phyloP scores from a whole-genome alignment of 2,113 vertebrate species.

The Holacanthus passer region DNA sequence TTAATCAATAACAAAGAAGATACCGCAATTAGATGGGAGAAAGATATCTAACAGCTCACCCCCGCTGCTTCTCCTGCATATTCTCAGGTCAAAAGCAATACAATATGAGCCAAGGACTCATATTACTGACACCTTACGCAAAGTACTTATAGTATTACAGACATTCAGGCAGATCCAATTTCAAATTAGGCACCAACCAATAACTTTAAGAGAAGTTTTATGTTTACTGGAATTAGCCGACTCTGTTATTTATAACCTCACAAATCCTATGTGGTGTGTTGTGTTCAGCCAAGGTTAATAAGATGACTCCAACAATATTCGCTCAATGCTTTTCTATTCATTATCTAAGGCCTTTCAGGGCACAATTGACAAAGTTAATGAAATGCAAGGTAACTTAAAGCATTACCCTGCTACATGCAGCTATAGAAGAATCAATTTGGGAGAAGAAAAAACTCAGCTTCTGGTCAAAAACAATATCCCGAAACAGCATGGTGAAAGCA shows the following conservation, averaged over 20 bases:
- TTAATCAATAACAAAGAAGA: slow-evolving; percentile 52
- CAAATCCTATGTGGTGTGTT: slow-evolving; percentile 14
- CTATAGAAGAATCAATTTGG: slow-evolving; percentile 35
- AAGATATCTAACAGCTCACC: slow-evolving; percentile 41
- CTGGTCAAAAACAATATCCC: slow-evolving; percentile 67
- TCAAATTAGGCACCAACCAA: slow-evolving; percentile 45
- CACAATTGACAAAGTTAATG: slow-evolving; percentile 61
- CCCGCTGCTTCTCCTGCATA: not conserved
- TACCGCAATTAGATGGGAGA: slow-evolving; percentile 52
- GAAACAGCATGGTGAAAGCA: slow-evolving; percentile 63
- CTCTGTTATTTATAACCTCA: slow-evolving; percentile 31
- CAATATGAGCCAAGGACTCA: slow-evolving; percentile 49
- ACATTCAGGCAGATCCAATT: slow-evolving; percentile 37
- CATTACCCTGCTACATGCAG: slow-evolving; percentile 33
- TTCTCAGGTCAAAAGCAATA: slow-evolving; percentile 55
- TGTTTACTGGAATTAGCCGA: slow-evolving; percentile 23
- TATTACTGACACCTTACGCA: slow-evolving; percentile 60
- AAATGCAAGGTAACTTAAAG: slow-evolving; percentile 50
- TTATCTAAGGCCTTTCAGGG: slow-evolving; percentile 38
- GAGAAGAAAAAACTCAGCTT: slow-evolving; percentile 15
- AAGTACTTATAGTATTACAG: slow-evolving; percentile 58
- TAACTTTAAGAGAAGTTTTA: slow-evolving; percentile 13
- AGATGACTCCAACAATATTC: slow-evolving; percentile 23
- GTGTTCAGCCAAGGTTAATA: slow-evolving; percentile 17
- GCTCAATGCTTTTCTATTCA: slow-evolving; percentile 31